Conservation (phyloP, 2,113 vertebrate species). For the Myiopsitta monachus region DNA sequence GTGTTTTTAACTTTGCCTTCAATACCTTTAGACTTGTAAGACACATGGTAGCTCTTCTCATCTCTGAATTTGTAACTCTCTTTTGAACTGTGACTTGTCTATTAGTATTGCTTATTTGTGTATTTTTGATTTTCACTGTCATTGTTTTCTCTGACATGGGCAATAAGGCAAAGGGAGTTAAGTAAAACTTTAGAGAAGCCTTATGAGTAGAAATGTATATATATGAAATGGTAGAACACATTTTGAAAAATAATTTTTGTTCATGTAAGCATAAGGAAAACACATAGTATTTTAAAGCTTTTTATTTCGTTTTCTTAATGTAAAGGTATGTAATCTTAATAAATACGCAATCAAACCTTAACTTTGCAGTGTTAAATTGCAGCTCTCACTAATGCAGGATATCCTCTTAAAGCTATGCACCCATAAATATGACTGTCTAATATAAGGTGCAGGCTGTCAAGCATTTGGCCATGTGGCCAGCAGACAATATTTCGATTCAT, state of each 20-base stretch:
- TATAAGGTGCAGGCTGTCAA: neutral
- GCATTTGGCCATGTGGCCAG: neutral
- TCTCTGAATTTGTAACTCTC: neutral
- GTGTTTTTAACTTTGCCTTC: neutral
- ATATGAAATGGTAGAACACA: neutral
- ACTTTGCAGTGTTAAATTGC: neutral
- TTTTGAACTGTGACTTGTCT: neutral
- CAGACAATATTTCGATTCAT: neutral
- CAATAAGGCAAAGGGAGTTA: neutral
- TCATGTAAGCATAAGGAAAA: neutral
- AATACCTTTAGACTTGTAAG: neutral
- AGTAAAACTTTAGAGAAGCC: neutral
- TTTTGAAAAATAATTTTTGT: neutral
- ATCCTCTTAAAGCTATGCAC: neutral
- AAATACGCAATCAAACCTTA: neutral
- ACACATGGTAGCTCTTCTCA: neutral
- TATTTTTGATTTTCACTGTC: neutral
- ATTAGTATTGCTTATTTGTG: neutral
- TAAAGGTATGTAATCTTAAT: neutral
- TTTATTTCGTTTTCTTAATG: neutral
- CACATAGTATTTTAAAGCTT: neutral
- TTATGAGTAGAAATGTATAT: neutral
- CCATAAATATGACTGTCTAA: neutral
- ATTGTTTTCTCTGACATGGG: rapidly evolving
- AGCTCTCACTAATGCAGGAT: neutral